Base-by-base conservation (phyloP, 2,888 invertebrate genomes). In the Toxonevra muliebris region DNA sequence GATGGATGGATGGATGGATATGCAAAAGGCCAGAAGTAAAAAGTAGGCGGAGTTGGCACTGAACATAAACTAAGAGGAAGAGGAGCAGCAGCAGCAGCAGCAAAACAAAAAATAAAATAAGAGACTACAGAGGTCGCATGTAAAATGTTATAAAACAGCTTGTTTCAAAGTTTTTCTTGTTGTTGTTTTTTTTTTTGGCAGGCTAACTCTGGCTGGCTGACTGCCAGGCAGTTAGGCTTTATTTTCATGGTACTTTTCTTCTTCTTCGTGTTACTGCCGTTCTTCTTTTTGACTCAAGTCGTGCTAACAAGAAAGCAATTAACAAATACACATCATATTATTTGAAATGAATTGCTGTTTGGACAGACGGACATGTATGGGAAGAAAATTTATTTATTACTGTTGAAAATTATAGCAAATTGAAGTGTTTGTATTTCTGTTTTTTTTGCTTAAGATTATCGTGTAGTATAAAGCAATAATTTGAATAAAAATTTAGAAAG, bases 31-130 rank as follows among this genome's bases (percentile, higher is more conserved):
- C 50, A 42, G 63, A 42, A 55, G 57, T 52, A 54, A 61, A 61
- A 73, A 75, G 74, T 75, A 71, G 76, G 76, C 74, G 76, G 74
- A 74, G 74, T 73, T 73, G 75, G 70, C 73, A 71, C 69, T 71
- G 66, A 71, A 71, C 67, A 73, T 71, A 75, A 71, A 71, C 42
- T 43, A 61, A 61, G 55, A 45, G 54, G 40, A 12, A 63, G 15
- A 59, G 48, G 60, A 66, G 55, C 60, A 58, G 41, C 58, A 48
- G n/a, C 30, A 54, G 30, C 60, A 45, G 54, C 8, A 8, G 48
- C 3, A 48, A 48, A 30, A 30, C 30, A 30, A 30, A 30, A 30
- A 30, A 30, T 7, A 2, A 30, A 30, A 30, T 30, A 4, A 2
- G 30, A 30, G 30, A 7, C 30, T 30, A 4, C 30, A 30, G 30